A percentile compares a stretch with the other conserved stretches of the same genome.
phyloP scores from a whole-genome alignment of 35 echinoderm and acorn worm species.

The Ptychodera flava region DNA sequence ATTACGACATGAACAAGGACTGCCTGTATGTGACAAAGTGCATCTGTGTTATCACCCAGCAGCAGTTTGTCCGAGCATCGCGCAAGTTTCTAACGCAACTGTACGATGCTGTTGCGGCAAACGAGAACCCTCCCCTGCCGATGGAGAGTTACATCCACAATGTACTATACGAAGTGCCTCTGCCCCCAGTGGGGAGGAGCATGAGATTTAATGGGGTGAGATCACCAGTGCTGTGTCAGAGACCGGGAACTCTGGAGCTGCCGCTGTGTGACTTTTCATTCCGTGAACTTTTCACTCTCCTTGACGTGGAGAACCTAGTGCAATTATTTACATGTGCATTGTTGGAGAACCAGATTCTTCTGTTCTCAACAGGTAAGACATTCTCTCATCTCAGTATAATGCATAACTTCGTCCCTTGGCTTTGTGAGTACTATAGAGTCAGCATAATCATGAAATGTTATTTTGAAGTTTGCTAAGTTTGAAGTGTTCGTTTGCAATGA shows the following conservation, averaged over 20 bases:
- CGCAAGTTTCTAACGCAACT: conserved; percentile 69
- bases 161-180: conserved; percentile 84
- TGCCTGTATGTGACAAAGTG: conserved; percentile 83
- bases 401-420: too few species aligned
- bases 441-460: too few species aligned
- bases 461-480: too few species aligned
- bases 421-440: too few species aligned
- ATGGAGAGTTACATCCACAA: conserved; percentile 86
- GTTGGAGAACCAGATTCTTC: conserved; percentile 82
- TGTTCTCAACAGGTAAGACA: conserved; percentile 80
- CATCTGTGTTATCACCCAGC: conserved; percentile 73
- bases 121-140: conserved; percentile 36
- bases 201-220: conserved; percentile 59
- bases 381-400: too few species aligned
- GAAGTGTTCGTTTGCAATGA: too few species aligned
- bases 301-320: conserved; percentile 72
- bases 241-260: conserved; percentile 53
- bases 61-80: conserved; percentile 60
- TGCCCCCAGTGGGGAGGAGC: conserved; percentile 62
- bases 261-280: conserved; percentile 83
- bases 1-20: conserved; percentile 74
- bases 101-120: conserved; percentile 39
- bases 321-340: conserved; percentile 85
- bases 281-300: conserved; percentile 63
- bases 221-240: conserved; percentile 58